These are phyloP conservation scores for Zygogramma bicolorata DNA, from an alignment of 2,888 invertebrate species.

Conservation along the genomic window DNA sequence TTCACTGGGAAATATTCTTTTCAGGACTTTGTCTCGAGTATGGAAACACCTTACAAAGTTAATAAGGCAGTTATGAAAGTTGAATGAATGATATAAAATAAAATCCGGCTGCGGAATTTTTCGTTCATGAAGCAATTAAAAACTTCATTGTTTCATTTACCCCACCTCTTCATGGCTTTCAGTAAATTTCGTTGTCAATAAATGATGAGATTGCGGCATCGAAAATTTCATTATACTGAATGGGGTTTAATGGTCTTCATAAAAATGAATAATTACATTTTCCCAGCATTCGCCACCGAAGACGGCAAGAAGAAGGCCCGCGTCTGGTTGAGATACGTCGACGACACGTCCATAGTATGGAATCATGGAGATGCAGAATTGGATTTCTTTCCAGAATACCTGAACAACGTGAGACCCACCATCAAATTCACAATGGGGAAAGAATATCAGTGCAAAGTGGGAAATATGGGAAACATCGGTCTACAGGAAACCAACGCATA, in stretches of 20 bases:
- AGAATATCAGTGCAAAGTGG: no score
- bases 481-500: no score
- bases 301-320: no score
- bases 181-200: background rate
- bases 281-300: background rate
- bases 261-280: background rate
- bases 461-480: no score
- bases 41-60: background rate
- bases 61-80: conserved; percentile 2
- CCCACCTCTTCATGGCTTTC: background rate
- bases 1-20: background rate
- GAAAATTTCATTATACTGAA: background rate
- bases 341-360: background rate
- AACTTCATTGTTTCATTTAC: background rate
- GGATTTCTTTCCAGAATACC: no score
- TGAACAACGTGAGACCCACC: no score
- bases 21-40: background rate
- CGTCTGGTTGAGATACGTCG: background rate
- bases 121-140: background rate
- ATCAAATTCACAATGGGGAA: no score
- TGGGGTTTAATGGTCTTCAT: background rate
- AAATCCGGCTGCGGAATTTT: background rate
- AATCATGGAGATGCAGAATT: no score
- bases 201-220: background rate
- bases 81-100: background rate